Evolutionary conservation across 2,113 vertebrate species (phyloP).

Genomic region (Phalacrocorax brasilianus): DNA sequence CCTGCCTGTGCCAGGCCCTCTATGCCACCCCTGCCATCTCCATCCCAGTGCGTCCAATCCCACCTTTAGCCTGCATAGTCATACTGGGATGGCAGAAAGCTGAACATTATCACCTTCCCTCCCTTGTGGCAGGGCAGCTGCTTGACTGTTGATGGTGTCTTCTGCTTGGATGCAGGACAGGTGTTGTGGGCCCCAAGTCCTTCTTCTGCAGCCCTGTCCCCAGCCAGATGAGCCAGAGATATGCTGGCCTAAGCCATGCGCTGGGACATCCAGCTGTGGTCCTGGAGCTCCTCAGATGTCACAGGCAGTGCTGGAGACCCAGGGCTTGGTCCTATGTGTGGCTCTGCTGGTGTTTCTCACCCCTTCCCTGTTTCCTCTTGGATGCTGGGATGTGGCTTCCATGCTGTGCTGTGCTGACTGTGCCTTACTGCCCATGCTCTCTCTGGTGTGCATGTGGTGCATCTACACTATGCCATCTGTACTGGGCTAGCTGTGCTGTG

Average conservation of each 20-base stretch:
- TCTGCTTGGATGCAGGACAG: slow-evolving; percentile 15
- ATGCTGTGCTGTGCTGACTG: fast-evolving
- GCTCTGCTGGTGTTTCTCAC: neutral
- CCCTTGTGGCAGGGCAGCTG: neutral
- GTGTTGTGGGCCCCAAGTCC: neutral
- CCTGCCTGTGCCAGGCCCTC: neutral
- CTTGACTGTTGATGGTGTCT: neutral
- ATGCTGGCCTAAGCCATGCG: neutral
- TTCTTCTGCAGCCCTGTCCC: neutral
- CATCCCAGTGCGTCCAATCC: neutral
- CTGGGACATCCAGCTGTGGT: neutral
- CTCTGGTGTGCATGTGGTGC: neutral
- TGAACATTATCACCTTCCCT: neutral
- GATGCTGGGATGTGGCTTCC: neutral
- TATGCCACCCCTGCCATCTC: neutral
- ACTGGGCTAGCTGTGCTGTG: neutral
- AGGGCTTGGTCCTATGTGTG: neutral
- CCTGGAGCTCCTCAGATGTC: neutral
- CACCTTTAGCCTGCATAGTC: neutral
- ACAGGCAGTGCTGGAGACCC: neutral
- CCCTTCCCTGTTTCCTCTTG: neutral
- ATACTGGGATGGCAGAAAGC: neutral
- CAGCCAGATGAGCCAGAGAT: neutral
- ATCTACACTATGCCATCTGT: too few species aligned
- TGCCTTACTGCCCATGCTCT: neutral